These are phyloP conservation scores for Diorhabda carinulata DNA, from an alignment of 1,140 invertebrate genomes.

Conservation along the genomic window DNA sequence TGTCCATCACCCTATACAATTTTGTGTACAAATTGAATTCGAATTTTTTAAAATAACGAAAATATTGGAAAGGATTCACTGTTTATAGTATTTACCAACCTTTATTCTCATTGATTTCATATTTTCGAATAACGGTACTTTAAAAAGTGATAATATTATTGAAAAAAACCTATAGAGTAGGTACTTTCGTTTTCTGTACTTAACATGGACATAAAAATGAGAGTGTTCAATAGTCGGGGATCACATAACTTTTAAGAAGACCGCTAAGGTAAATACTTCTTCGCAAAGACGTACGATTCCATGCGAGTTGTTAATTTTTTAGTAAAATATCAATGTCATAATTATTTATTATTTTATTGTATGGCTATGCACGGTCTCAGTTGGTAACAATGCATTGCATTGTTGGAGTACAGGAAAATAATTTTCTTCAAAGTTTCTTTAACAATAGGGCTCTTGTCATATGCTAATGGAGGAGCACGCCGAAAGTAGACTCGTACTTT, in stretches of 20 bases:
- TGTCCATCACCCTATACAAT: too few relatives aligned
- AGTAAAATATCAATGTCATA: slow-evolving; percentile 19
- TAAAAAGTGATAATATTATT: too few relatives aligned
- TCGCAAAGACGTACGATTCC: neutral
- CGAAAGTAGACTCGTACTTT: slow-evolving; percentile 11
- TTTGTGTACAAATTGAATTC: too few relatives aligned
- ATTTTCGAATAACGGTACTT: too few relatives aligned
- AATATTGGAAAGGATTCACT: too few relatives aligned
- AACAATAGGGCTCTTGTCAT: slow-evolving; percentile 20
- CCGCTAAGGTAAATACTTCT: neutral
- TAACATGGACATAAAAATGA: too few relatives aligned
- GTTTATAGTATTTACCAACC: too few relatives aligned
- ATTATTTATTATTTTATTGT: slow-evolving; percentile 22
- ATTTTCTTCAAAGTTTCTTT: slow-evolving; percentile 14
- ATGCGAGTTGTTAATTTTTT: slow-evolving; percentile 13
- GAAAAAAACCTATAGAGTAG: too few relatives aligned
- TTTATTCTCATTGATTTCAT: too few relatives aligned
- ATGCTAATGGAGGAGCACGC: slow-evolving; percentile 13
- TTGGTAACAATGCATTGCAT: slow-evolving; percentile 11
- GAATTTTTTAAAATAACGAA: too few relatives aligned
- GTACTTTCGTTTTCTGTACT: too few relatives aligned
- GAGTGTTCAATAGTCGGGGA: too few relatives aligned
- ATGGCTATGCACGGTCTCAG: slow-evolving; percentile 7
- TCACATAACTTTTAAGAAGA: neutral
- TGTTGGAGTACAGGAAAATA: slow-evolving; percentile 12